These are phyloP conservation scores for Metalampra italica DNA, from an alignment of 2,888 invertebrate genomes.

Conservation along the genomic window DNA sequence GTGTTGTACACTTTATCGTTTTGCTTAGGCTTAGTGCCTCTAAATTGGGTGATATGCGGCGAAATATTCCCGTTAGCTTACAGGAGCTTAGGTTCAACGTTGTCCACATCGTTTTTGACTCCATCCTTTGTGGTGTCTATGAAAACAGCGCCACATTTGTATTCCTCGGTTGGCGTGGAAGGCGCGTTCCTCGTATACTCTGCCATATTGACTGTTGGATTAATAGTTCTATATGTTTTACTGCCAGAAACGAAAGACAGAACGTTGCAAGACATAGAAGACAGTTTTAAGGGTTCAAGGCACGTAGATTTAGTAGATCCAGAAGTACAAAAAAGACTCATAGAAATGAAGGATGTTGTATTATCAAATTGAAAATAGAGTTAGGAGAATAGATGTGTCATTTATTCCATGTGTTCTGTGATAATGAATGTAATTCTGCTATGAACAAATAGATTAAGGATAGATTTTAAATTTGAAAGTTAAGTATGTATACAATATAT, in stretches of 20 bases:
- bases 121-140: constrained; percentile 66
- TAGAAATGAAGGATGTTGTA: constrained; percentile 32
- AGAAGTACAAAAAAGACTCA: constrained; percentile 61
- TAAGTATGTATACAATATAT: no score
- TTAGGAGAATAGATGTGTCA: not conserved
- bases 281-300: constrained; percentile 68
- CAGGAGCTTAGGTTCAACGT: constrained; percentile 65
- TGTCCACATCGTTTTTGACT: constrained; percentile 66
- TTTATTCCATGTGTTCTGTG: no score
- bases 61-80: constrained; percentile 71
- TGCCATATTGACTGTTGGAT: constrained; percentile 49
- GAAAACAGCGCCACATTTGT: constrained; percentile 71
- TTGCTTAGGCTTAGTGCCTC: constrained; percentile 63
- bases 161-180: constrained; percentile 63
- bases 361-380: constrained; percentile 6
- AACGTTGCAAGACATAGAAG: constrained; percentile 67
- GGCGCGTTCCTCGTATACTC: constrained; percentile 69
- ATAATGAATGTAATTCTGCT: no score
- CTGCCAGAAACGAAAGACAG: constrained; percentile 69
- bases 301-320: constrained; percentile 36
- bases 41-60: constrained; percentile 72
- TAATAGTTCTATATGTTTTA: constrained; percentile 52
- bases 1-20: constrained; percentile 60
- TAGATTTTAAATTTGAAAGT: no score
- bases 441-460: no score